These are phyloP conservation scores for Coreoperca whiteheadi DNA, from an alignment of 2,113 vertebrate genomes.

Conservation along the genomic window DNA sequence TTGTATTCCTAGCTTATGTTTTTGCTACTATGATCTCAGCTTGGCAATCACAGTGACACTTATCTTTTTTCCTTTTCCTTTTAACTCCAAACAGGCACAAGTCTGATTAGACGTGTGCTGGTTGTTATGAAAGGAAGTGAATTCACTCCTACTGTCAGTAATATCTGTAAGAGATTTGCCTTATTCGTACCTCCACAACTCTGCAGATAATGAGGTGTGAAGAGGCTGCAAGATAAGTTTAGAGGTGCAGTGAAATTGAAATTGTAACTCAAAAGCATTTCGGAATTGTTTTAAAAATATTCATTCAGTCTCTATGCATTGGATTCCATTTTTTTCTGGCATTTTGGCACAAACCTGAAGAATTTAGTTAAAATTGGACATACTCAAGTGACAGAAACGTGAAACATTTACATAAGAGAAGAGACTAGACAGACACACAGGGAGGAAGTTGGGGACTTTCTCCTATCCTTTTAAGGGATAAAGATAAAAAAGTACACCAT, in stretches of 20 bases:
- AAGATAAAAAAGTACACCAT: slow-evolving; percentile 75
- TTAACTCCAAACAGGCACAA: slow-evolving; percentile 11
- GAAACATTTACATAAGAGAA: slow-evolving; percentile 41
- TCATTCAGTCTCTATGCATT: background rate
- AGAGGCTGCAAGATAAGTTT: slow-evolving; percentile 37
- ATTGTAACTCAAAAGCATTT: slow-evolving; percentile 5
- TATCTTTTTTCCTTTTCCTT: background rate
- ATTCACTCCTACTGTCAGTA: slow-evolving; percentile 18
- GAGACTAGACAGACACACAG: slow-evolving; percentile 10
- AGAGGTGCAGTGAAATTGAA: slow-evolving; percentile 31
- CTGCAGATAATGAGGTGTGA: slow-evolving; percentile 31
- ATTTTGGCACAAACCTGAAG: background rate
- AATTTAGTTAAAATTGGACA: background rate
- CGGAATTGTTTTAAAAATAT: background rate
- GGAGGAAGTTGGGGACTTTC: slow-evolving; percentile 40
- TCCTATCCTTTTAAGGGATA: slow-evolving; percentile 47
- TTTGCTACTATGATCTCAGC: slow-evolving; percentile 23
- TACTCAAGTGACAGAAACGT: slow-evolving; percentile 22
- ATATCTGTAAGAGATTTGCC: slow-evolving; percentile 22
- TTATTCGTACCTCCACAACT: slow-evolving; percentile 1
- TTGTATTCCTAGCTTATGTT: slow-evolving; percentile 27
- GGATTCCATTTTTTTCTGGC: slow-evolving; percentile 1
- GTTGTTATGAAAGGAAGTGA: slow-evolving; percentile 34
- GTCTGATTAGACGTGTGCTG: slow-evolving; percentile 28
- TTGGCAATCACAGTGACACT: background rate